Evolutionary conservation across 37 sponge, comb jelly and placozoan species (phyloP), one percentile per base, ranked within the genome.

Genomic region (Spongilla lacustris): DNA sequence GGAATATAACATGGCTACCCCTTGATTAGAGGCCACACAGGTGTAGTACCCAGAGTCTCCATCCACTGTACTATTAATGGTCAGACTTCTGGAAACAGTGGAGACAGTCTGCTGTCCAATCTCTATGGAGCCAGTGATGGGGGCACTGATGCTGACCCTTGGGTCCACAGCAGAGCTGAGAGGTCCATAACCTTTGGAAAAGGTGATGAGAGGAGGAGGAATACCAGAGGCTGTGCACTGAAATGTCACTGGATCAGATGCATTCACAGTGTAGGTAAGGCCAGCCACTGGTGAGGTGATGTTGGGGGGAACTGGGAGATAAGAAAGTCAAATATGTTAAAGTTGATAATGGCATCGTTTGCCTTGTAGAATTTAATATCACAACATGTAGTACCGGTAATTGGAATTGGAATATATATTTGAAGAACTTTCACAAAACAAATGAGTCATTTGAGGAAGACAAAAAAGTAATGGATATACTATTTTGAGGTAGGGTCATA

Each of bases 161-260:
- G n/a, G n/a, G n/a, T n/a, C n/a, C n/a, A n/a, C n/a, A n/a, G n/a
- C n/a, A n/a, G n/a, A n/a, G n/a, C n/a, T n/a, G n/a, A n/a, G n/a
- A n/a, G n/a, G n/a, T n/a, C n/a, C n/a, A 76, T 72, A 26, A 9
- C 19, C 58, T 58, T 58, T 17, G 58, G 58, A 8, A 19, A 58
- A 17, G 19, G 14, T 58, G 1, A 19, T 10, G 58, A 17, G 36
- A 14, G 95, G 95, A 0, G 84, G 69, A 41, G 95, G 95, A 35
- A 83, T 38, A 75, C 89, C 95, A 74, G 46, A 49, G 68, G 87
- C 92, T 10, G 36, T 84, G 68, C 95, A 94, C 36, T 48, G 71
- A 32, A 94, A 76, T 30, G 79, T 85, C 22, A 84, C 79, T 21
- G 85, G 35, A 19, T 81, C 78, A 35, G 70, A 48, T 67, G 82